phyloP scores from a whole-genome alignment of 2,113 vertebrate genomes.

The Ondatra zibethicus region DNA sequence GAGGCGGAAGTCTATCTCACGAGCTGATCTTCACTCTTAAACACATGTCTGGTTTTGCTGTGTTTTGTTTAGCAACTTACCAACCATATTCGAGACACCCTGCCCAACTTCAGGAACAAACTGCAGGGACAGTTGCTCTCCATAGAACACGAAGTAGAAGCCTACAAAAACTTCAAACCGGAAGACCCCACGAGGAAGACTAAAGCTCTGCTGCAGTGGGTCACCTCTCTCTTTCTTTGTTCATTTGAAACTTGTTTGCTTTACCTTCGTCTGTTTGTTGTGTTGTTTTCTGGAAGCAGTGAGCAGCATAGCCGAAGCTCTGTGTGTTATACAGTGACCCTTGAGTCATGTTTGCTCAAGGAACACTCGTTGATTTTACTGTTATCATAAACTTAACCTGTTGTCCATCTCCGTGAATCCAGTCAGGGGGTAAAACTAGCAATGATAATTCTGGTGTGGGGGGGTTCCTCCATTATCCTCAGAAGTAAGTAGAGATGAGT shows the following conservation, averaged over 20 bases:
- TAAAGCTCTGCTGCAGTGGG: conserved; percentile 94
- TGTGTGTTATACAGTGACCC: neutral
- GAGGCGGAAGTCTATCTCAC: conserved; percentile 9
- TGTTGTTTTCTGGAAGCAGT: neutral
- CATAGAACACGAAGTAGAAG: conserved; percentile 93
- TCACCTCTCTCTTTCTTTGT: conserved; percentile 37
- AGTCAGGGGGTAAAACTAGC: neutral
- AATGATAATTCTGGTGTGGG: neutral
- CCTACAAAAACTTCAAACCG: conserved; percentile 89
- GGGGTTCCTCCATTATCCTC: neutral
- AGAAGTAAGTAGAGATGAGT: conserved; percentile 1
- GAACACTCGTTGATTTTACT: neutral
- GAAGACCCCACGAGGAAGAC: conserved; percentile 93
- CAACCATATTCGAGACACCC: conserved; percentile 94
- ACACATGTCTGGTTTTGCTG: conserved; percentile 52
- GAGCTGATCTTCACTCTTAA: conserved; percentile 36
- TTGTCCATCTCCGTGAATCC: neutral
- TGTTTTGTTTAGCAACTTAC: conserved; percentile 92
- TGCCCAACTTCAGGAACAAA: conserved; percentile 92
- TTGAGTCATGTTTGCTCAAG: neutral
- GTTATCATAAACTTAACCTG: neutral
- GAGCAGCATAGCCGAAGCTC: neutral
- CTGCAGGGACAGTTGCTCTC: conserved; percentile 91
- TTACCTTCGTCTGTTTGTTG: neutral
- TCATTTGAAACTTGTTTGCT: neutral